Base-by-base conservation (phyloP, 2,888 invertebrate genomes). In the Coleophora flavipennella region DNA sequence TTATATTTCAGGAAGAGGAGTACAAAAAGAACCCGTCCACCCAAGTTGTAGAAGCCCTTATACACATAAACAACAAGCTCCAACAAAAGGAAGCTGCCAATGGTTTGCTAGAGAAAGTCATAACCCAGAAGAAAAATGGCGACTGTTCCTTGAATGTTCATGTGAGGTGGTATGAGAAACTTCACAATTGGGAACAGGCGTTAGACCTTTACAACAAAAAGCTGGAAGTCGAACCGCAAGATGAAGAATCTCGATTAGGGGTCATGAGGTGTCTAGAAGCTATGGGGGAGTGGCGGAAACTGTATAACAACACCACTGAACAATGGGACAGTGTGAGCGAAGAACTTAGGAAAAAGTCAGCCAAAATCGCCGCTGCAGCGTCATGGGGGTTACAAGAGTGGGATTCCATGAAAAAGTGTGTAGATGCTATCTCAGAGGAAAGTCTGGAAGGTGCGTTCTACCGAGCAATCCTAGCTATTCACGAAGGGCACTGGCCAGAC, bases 101-200 rank as follows among this genome's bases (percentile, higher is more conserved):
- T 55, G 99, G 98, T 40, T 78, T 96, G 8, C 68, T 99, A 12
- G 93, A 95, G 55, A 94, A 94, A 67, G 96, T 96, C 1, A 93
- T 94, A 83, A 91, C 87, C 39, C 89, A 93, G 56, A 90, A 92
- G 45, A 90, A 89, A 44, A 88, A 87, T 4, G 87, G 88, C 0
- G 88, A 89, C 45, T 87, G 87, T 38, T 78, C 86, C 35, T 46
- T 80, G 2, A 78, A 74, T 43, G 71, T 76, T 13, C 74, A 78
- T 67, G 96, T 98, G 20, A 89, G 95, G 1, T 99, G 99, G 99
- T 98, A 98, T 68, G 99, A 99, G 70, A 98, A 99, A 68, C 80
- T 99, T 1, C 97, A 99, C 71, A 97, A 98, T 65, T 99, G 99
- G 99, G 97, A 98, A 51, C 94, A 95, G 65, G 99, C 99, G 0